Percentiles rank a stretch among this genome's conserved stretches.
Evolutionary conservation across 2,113 vertebrate species (phyloP).

Genomic region (Siniperca knerii): DNA sequence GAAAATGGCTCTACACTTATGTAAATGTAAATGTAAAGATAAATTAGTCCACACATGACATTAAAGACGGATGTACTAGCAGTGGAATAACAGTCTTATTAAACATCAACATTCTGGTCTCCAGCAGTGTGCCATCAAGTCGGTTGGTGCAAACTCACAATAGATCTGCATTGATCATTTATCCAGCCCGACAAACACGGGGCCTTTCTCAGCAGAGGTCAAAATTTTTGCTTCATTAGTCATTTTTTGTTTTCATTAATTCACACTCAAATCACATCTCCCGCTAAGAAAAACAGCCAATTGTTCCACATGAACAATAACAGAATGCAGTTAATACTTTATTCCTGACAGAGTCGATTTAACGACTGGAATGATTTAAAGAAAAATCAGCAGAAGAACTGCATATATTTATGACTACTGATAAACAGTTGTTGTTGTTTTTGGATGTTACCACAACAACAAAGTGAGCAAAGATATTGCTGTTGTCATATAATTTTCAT

Average conservation of each 20-base stretch:
- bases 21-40: background rate
- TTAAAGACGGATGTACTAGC: constrained; percentile 12
- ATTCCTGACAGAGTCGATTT: constrained; percentile 27
- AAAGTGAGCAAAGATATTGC: background rate
- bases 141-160: constrained; percentile 40
- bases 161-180: constrained; percentile 57
- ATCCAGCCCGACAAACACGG: constrained; percentile 44
- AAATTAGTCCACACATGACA: background rate
- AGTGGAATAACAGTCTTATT: constrained; percentile 2
- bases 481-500: background rate
- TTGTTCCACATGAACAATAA: constrained; percentile 52
- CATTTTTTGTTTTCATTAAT: constrained; percentile 53
- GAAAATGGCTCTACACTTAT: background rate
- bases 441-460: constrained; percentile 8
- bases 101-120: constrained; percentile 24
- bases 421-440: background rate
- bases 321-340: constrained; percentile 9
- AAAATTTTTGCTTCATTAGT: constrained; percentile 63
- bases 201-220: constrained; percentile 51
- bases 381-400: constrained; percentile 12
- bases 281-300: constrained; percentile 49
- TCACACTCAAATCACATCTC: constrained; percentile 52
- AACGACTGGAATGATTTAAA: constrained; percentile 22
- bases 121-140: constrained; percentile 35
- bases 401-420: background rate